Conservation (phyloP, 1,140 invertebrate species). For the Campoletis sonorensis region DNA sequence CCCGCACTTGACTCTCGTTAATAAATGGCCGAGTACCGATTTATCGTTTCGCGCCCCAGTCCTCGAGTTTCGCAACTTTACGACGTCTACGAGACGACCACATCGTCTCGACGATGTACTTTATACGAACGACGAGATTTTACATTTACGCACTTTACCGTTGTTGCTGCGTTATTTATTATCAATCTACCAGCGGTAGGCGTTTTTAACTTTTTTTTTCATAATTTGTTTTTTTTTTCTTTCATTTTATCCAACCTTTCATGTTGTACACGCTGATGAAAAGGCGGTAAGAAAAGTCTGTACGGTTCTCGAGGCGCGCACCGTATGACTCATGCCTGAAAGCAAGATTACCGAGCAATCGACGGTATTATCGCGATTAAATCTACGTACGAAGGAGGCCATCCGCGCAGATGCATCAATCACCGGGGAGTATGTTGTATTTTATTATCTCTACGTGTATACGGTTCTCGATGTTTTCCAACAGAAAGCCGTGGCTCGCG, state of each 20-base stretch:
- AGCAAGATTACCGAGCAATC: slow-evolving; percentile 9
- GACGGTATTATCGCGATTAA: slow-evolving; percentile 24
- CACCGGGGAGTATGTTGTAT: not conserved
- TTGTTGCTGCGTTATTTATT: slow-evolving; percentile 28
- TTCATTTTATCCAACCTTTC: not conserved
- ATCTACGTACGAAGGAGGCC: slow-evolving; percentile 24
- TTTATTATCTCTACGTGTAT: not conserved
- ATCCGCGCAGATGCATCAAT: slow-evolving; percentile 12
- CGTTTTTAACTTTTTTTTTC: too few species aligned
- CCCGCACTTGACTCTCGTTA: slow-evolving; percentile 58
- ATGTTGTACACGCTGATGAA: not conserved
- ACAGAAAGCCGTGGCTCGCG: too few species aligned
- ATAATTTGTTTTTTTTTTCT: not conserved
- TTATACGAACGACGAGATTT: not conserved
- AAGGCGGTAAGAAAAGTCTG: not conserved
- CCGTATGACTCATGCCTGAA: not conserved
- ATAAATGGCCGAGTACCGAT: slow-evolving; percentile 47
- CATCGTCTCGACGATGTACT: too few species aligned
- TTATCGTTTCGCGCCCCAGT: slow-evolving; percentile 41
- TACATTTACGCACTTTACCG: slow-evolving; percentile 38
- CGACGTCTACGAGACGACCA: slow-evolving; percentile 2
- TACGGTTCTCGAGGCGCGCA: not conserved
- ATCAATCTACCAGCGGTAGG: not conserved
- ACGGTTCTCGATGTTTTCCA: too few species aligned
- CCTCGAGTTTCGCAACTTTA: slow-evolving; percentile 25